Evolutionary conservation across 2,888 invertebrate genomes (phyloP).

Genomic region (Pardosa pseudoannulata): DNA sequence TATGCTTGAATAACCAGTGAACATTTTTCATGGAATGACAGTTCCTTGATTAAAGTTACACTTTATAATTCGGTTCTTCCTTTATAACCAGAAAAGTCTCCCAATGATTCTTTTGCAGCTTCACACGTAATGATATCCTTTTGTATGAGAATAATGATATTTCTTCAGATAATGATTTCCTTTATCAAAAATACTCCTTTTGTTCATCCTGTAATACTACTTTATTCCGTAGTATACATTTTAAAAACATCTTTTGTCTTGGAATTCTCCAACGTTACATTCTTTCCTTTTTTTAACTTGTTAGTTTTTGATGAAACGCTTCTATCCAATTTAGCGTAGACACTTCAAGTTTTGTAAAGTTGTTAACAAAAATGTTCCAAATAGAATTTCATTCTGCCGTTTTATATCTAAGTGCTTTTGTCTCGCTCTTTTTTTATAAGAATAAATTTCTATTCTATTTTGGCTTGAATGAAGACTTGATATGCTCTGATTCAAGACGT

Average conservation of each 20-base stretch:
- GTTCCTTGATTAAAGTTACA: too few relatives aligned
- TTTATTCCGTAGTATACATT: background rate
- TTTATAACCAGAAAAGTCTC: background rate
- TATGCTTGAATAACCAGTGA: too few relatives aligned
- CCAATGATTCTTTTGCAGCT: background rate
- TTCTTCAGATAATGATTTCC: background rate
- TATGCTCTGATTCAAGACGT: too few relatives aligned
- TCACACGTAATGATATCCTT: background rate
- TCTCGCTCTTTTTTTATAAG: too few relatives aligned
- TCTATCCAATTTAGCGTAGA: background rate
- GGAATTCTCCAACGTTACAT: background rate
- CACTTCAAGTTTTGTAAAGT: background rate
- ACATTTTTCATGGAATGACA: too few relatives aligned
- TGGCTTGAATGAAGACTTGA: too few relatives aligned
- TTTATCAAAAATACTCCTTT: background rate
- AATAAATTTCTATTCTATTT: too few relatives aligned
- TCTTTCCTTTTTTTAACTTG: background rate
- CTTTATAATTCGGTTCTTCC: background rate
- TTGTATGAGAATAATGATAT: background rate
- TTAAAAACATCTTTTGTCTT: background rate
- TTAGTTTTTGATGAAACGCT: background rate
- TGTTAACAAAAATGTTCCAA: background rate
- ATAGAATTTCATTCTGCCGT: background rate
- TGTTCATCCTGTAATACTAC: background rate
- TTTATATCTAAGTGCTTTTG: background rate